Evolutionary conservation across 2,113 vertebrate species (phyloP).

Genomic region (Seriola dumerili): DNA sequence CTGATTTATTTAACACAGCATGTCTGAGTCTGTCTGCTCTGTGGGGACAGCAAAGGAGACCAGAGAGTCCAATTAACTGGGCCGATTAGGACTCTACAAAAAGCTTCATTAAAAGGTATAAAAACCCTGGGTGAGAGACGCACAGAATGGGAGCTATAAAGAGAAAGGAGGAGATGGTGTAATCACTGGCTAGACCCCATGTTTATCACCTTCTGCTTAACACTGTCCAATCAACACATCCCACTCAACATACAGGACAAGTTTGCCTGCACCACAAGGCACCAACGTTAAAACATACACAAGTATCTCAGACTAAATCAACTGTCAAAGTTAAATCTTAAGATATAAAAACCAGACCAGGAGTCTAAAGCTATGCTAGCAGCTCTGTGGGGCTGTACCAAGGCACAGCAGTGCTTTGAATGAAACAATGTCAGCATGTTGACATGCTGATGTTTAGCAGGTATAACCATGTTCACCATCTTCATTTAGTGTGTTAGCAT

Average conservation of each 20-base stretch:
- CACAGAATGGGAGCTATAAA: slow-evolving; percentile 18
- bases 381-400: too few relatives aligned
- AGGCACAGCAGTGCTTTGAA: too few relatives aligned
- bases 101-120: slow-evolving; percentile 15
- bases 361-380: too few relatives aligned
- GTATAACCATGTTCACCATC: too few relatives aligned
- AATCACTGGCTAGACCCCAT: slow-evolving; percentile 21
- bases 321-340: background rate
- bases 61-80: slow-evolving; percentile 33
- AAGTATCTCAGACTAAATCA: background rate
- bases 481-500: too few relatives aligned
- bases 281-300: slow-evolving; percentile 23
- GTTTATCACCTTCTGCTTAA: slow-evolving; percentile 54
- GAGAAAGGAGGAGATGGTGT: slow-evolving; percentile 14
- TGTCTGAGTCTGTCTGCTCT: slow-evolving; percentile 33
- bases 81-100: slow-evolving; percentile 17
- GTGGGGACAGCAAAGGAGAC: slow-evolving; percentile 10
- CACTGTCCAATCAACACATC: slow-evolving; percentile 69
- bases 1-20: slow-evolving; percentile 37
- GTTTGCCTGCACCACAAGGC: slow-evolving; percentile 24
- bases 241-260: slow-evolving; percentile 51
- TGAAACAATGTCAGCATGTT: too few relatives aligned
- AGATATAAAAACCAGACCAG: too few relatives aligned
- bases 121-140: slow-evolving; percentile 12
- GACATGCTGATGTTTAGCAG: too few relatives aligned